These are phyloP conservation scores for Gymnarchus niloticus DNA, from an alignment of 2,113 vertebrate genomes.

Conservation along the genomic window DNA sequence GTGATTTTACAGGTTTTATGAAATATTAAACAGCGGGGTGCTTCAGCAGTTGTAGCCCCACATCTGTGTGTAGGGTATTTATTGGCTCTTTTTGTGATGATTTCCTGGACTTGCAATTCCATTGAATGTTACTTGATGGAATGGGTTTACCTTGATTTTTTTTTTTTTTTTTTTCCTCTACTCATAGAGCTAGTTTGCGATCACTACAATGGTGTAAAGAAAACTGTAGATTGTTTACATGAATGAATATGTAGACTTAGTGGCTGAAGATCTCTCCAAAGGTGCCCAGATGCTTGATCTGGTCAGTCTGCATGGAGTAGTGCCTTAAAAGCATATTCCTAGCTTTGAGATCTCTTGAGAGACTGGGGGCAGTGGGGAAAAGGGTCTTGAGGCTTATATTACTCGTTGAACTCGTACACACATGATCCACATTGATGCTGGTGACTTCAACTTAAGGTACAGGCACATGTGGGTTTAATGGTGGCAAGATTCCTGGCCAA, in stretches of 20 bases:
- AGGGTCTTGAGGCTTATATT: conserved; percentile 48
- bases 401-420: neutral
- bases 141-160: neutral
- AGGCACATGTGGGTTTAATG: conserved; percentile 60
- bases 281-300: conserved; percentile 70
- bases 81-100: neutral
- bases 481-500: conserved; percentile 75
- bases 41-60: neutral
- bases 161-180: no score
- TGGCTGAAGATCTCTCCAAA: conserved; percentile 54
- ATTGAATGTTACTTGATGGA: neutral
- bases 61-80: neutral
- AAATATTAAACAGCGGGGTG: neutral
- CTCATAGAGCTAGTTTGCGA: neutral
- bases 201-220: neutral
- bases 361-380: conserved; percentile 65
- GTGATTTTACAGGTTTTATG: neutral
- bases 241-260: conserved; percentile 12
- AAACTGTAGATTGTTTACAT: neutral
- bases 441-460: conserved; percentile 49
- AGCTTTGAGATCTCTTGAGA: conserved; percentile 67
- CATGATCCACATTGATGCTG: conserved; percentile 23
- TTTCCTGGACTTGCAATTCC: neutral
- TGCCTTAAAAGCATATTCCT: conserved; percentile 73
- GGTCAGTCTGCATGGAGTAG: conserved; percentile 82